A percentile compares a stretch with the other conserved stretches of the same genome.
These are phyloP conservation scores for Cynopterus sphinx DNA, from an alignment of 2,797 vertebrate species.

Conservation along the genomic window DNA sequence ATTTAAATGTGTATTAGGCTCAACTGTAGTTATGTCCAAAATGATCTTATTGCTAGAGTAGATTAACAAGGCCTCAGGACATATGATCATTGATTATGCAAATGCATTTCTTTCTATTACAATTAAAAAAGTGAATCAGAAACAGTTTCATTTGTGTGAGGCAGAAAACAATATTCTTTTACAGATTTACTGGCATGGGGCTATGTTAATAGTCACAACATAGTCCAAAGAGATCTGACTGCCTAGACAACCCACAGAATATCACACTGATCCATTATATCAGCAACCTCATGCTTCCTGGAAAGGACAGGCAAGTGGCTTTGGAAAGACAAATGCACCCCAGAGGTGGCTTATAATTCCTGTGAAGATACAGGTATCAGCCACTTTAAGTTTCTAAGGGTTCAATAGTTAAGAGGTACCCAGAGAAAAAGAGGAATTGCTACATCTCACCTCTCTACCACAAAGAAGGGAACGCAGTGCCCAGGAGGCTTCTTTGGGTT, in stretches of 20 bases:
- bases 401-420: not conserved
- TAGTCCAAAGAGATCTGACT: not conserved
- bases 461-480: not conserved
- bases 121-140: not conserved
- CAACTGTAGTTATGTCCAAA: not conserved
- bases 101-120: not conserved
- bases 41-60: not conserved
- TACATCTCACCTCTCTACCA: too few species aligned
- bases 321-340: not conserved
- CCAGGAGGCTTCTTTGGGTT: not conserved
- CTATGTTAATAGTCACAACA: not conserved
- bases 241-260: not conserved
- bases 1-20: not conserved
- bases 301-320: not conserved
- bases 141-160: not conserved
- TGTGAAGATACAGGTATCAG: not conserved
- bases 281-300: not conserved
- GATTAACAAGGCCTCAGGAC: not conserved
- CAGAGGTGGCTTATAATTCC: not conserved
- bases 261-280: not conserved
- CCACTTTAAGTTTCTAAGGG: not conserved
- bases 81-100: not conserved
- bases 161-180: not conserved
- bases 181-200: not conserved
- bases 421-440: not conserved